A percentile compares a stretch with the other conserved stretches of the same genome.
phyloP scores from a whole-genome alignment of 2,797 vertebrate species.

The Gymnocypris eckloni region DNA sequence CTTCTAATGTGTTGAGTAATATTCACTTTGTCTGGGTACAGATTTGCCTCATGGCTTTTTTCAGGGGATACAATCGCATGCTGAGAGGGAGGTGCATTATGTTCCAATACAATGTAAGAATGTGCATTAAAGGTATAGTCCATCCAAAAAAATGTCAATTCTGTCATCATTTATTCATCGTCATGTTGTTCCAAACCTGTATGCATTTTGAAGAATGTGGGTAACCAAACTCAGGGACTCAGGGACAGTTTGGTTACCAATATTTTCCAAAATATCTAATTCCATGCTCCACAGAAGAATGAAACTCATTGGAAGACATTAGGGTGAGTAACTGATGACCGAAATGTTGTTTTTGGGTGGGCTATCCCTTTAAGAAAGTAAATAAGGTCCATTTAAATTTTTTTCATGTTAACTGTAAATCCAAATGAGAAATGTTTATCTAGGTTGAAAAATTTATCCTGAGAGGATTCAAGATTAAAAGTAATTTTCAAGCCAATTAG shows the following conservation, averaged over 20 bases:
- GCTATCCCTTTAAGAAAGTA: not conserved
- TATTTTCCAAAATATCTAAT: not conserved
- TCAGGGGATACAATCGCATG: not conserved
- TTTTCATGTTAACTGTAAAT: not conserved
- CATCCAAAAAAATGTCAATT: not conserved
- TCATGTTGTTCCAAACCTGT: not conserved
- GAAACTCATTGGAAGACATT: not conserved
- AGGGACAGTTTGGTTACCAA: not conserved
- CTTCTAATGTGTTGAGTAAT: constrained; percentile 41
- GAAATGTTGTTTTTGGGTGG: not conserved
- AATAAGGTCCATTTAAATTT: not conserved
- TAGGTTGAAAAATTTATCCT: not conserved
- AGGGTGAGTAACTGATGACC: not conserved
- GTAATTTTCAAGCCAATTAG: not conserved
- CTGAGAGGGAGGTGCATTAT: not conserved
- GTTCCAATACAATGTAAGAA: not conserved
- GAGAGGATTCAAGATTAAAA: constrained; percentile 4
- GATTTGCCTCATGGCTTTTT: constrained; percentile 30
- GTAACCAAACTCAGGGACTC: not conserved
- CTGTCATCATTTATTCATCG: not conserved
- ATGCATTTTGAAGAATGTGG: not conserved
- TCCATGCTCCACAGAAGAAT: not conserved
- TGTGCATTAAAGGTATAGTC: not conserved
- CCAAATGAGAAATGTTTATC: not conserved
- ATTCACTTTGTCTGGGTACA: constrained; percentile 38